Evolutionary conservation across 2,888 invertebrate genomes (phyloP).

Genomic region (Cantharis rustica): DNA sequence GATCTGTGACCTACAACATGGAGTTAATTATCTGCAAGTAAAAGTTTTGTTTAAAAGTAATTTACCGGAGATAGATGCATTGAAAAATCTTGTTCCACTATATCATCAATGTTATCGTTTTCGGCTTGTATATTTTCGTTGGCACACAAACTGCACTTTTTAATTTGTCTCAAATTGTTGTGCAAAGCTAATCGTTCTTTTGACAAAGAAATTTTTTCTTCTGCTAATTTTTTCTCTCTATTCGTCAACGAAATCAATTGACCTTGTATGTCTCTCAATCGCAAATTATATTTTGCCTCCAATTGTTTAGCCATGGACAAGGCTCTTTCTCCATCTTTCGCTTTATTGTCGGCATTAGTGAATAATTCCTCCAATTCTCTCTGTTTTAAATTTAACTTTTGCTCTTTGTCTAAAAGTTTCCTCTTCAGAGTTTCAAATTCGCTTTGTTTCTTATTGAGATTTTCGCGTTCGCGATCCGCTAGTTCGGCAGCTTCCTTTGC

Average conservation of each 20-base stretch:
- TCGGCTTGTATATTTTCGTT: constrained; percentile 34
- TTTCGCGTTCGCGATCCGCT: constrained; percentile 51
- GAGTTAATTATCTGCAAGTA: background rate
- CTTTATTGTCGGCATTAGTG: constrained; percentile 59
- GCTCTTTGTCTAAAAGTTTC: constrained; percentile 44
- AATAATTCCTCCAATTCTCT: constrained; percentile 46
- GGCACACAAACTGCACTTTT: constrained; percentile 50
- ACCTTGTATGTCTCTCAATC: constrained; percentile 62
- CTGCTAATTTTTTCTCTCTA: constrained; percentile 65
- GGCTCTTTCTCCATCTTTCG: constrained; percentile 61
- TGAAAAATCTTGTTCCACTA: constrained; percentile 26
- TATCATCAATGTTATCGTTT: background rate
- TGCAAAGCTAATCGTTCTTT: constrained; percentile 64
- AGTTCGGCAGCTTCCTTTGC: constrained; percentile 52
- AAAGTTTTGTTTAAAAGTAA: background rate
- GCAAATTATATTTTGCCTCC: constrained; percentile 62
- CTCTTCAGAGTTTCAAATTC: constrained; percentile 50
- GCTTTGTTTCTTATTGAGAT: constrained; percentile 45
- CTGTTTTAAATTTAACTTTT: constrained; percentile 45
- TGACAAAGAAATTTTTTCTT: constrained; percentile 64
- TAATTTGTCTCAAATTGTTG: constrained; percentile 58
- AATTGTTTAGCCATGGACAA: constrained; percentile 49
- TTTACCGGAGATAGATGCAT: constrained; percentile 17
- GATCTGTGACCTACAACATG: constrained; percentile 32
- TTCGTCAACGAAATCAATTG: constrained; percentile 61